Percentiles rank a stretch among this genome's conserved stretches.
These are phyloP conservation scores for Micromussa lordhowensis DNA, from an alignment of 92 coral and sea anemone genomes.

Conservation along the genomic window DNA sequence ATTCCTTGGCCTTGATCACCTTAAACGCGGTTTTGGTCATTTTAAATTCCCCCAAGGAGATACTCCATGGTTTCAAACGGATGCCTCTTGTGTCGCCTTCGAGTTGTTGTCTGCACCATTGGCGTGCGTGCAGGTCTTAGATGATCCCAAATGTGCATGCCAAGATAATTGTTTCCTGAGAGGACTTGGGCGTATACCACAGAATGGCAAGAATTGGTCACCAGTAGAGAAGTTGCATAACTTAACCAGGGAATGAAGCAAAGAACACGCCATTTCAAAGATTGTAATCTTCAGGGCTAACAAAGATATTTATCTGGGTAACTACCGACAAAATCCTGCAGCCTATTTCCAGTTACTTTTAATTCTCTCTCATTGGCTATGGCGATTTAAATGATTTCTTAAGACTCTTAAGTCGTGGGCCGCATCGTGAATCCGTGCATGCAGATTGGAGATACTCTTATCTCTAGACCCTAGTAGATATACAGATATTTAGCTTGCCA, in stretches of 20 bases:
- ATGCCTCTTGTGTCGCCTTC: no score
- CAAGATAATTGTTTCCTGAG: constrained; percentile 12
- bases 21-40: not conserved
- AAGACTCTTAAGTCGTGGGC: no score
- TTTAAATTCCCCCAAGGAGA: not conserved
- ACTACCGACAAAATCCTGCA: not conserved
- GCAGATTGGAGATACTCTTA: not conserved
- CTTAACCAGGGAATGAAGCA: not conserved
- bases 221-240: not conserved
- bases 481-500: not conserved
- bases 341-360: not conserved
- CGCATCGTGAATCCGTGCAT: not conserved
- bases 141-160: not conserved
- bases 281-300: not conserved
- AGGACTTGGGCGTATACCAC: constrained; percentile 7
- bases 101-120: not conserved
- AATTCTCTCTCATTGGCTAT: not conserved
- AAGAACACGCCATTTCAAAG: not conserved
- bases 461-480: not conserved
- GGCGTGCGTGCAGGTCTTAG: not conserved
- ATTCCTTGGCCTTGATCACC: not conserved
- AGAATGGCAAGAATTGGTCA: constrained; percentile 14
- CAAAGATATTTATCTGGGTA: not conserved
- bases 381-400: not conserved
- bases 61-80: not conserved